A percentile compares a stretch with the other conserved stretches of the same genome.
Conservation (phyloP, 2,888 invertebrate species). For the Polymixis flavicincta region DNA sequence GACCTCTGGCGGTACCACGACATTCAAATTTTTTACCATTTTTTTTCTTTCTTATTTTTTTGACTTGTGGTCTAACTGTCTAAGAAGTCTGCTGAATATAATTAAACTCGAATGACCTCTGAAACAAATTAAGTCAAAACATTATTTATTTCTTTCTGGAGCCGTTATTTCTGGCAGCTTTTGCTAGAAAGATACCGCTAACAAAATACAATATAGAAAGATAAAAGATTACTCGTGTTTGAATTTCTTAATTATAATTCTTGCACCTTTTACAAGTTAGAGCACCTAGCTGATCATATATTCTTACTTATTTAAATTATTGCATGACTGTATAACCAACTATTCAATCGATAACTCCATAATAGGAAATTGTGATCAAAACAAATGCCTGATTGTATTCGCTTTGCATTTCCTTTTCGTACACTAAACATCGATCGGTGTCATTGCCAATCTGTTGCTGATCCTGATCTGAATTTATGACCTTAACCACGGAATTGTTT, state of each 20-base stretch:
- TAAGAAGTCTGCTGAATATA: constrained; percentile 32
- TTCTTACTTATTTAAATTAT: not conserved
- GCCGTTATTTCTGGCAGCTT: constrained; percentile 17
- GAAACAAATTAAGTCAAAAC: constrained; percentile 14
- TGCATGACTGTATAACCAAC: not conserved
- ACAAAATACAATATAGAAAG: not conserved
- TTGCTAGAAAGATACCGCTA: constrained; percentile 9
- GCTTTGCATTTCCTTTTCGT: constrained; percentile 29
- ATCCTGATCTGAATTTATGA: constrained; percentile 55
- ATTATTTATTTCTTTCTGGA: not conserved
- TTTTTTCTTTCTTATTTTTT: constrained; percentile 5
- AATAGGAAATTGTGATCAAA: constrained; percentile 30
- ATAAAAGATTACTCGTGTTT: not conserved
- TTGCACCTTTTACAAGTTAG: not conserved
- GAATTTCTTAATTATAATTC: not conserved
- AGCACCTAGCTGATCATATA: no score
- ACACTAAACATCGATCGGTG: constrained; percentile 46
- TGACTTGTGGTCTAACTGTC: not conserved
- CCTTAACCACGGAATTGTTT: constrained; percentile 39
- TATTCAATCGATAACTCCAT: not conserved
- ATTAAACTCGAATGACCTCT: constrained; percentile 55
- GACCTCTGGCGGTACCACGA: constrained; percentile 19
- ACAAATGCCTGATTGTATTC: constrained; percentile 25
- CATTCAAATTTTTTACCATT: constrained; percentile 38
- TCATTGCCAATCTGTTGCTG: constrained; percentile 49